Evolutionary conservation across 2,888 invertebrate genomes (phyloP).

Genomic region (Lagria hirta): DNA sequence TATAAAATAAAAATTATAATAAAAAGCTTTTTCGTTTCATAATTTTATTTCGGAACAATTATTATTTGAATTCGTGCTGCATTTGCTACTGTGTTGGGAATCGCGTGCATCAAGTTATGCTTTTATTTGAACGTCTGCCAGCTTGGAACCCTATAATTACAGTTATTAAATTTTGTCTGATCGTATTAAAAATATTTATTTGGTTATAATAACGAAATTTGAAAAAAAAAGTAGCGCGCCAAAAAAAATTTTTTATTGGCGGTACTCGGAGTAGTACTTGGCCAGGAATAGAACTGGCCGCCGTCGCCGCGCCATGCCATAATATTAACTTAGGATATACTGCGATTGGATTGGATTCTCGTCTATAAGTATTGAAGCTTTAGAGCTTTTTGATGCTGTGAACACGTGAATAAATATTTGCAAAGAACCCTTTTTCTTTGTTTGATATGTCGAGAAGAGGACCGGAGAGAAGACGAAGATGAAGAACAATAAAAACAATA

Average conservation of each 20-base stretch:
- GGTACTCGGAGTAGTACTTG: constrained; percentile 1
- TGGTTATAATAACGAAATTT: constrained; percentile 19
- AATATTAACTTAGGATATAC: constrained; percentile 26
- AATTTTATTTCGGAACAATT: constrained; percentile 12
- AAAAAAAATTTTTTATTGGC: neutral
- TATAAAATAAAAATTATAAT: too few relatives aligned
- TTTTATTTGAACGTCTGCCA: constrained; percentile 37
- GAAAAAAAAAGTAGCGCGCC: neutral
- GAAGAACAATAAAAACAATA: too few relatives aligned
- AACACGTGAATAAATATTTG: constrained; percentile 27
- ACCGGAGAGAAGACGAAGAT: constrained; percentile 7
- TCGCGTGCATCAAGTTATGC: constrained; percentile 39
- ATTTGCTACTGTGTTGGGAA: constrained; percentile 38
- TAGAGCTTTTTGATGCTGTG: constrained; percentile 10
- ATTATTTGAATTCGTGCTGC: constrained; percentile 24
- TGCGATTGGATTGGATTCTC: constrained; percentile 12
- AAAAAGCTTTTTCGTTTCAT: too few relatives aligned
- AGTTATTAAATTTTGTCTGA: constrained; percentile 36
- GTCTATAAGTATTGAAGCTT: constrained; percentile 5
- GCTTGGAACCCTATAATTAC: constrained; percentile 39
- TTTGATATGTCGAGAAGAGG: constrained; percentile 15
- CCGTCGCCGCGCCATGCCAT: too few relatives aligned
- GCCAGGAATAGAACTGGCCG: constrained; percentile 21
- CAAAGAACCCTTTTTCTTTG: constrained; percentile 21
- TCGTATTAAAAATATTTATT: constrained; percentile 33